phyloP scores from a whole-genome alignment of 2,113 vertebrate genomes.

The Dromiciops gliroides region DNA sequence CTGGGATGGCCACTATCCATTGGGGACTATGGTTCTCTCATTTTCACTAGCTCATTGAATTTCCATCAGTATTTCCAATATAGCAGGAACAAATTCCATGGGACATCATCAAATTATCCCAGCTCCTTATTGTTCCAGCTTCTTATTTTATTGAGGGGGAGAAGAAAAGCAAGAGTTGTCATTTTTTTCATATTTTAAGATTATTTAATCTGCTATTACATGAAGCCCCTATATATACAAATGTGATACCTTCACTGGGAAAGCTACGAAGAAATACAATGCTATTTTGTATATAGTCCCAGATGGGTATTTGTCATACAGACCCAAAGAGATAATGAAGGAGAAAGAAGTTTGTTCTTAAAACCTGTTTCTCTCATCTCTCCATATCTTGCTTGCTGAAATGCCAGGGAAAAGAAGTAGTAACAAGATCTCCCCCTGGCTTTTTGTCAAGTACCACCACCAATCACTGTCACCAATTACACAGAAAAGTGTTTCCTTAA shows the following conservation, averaged over 20 bases:
- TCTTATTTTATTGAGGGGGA: conserved; percentile 66
- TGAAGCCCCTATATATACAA: conserved; percentile 70
- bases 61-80: conserved; percentile 71
- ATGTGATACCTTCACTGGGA: conserved; percentile 60
- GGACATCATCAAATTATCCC: conserved; percentile 64
- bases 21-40: conserved; percentile 37
- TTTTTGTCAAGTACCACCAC: not conserved
- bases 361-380: not conserved
- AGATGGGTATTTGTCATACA: conserved; percentile 56
- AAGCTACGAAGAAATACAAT: conserved; percentile 51
- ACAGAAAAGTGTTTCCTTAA: not conserved
- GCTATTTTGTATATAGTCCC: conserved; percentile 20
- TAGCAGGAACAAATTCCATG: conserved; percentile 54
- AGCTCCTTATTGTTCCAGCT: conserved; percentile 33
- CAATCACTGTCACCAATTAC: not conserved
- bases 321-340: conserved; percentile 70
- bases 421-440: not conserved
- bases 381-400: not conserved
- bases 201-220: conserved; percentile 67
- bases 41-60: conserved; percentile 71
- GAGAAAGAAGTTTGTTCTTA: not conserved
- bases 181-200: conserved; percentile 63
- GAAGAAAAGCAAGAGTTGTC: conserved; percentile 7
- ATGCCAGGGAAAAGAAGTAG: not conserved
- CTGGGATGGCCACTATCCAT: conserved; percentile 37